Evolutionary conservation across 2,113 vertebrate genomes (phyloP), one percentile per base, ranked within the genome.

Genomic region (Calyptommatus sinebrachiatus): DNA sequence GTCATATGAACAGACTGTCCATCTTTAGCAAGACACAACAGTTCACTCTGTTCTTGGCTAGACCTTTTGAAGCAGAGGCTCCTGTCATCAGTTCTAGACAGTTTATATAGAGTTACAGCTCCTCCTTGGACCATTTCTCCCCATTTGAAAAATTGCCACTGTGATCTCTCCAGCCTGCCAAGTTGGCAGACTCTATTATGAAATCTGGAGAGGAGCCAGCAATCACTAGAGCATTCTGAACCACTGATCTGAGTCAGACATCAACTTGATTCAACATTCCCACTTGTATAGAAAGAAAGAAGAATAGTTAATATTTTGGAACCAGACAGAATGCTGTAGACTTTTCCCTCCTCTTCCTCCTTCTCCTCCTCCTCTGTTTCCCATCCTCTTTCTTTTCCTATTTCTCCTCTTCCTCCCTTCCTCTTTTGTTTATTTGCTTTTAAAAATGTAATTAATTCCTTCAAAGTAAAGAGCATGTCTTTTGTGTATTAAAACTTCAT

Each of bases 141-240:
- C 80, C 65, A 83, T 91, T 93, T 95, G 94, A 94, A 94, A 94
- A 94, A 91, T 92, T 95, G 94, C 91, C 93, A 95, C 69, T 50
- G 84, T 76, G 87, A 91, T 89, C 86, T 89, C 89, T 83, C 29
- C 63, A 88, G 91, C 74, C 90, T 95, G 95, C 94, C 93, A 95
- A 95, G 74, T 91, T 95, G 95, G 92, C 95, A 95, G 91, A 77
- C 84, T 90, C 76, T 57, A 14, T 87, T 78, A 85, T 86, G 1
- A 22, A 88, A 85, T 79, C 84, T 95, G 95, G 92, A 92, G 77
- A 71, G 53, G 8, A 71, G 93, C 94, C 94, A 94, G 90, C 80
- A 91, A 92, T 90, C 5, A 2, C 80, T 86, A 71, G 71, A 67
- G 69, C 89, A 85, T 91, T 92, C 89, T 90, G 91, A 92, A 88